phyloP scores from a whole-genome alignment of 1,140 invertebrate genomes.

The Tetraneura akinire region DNA sequence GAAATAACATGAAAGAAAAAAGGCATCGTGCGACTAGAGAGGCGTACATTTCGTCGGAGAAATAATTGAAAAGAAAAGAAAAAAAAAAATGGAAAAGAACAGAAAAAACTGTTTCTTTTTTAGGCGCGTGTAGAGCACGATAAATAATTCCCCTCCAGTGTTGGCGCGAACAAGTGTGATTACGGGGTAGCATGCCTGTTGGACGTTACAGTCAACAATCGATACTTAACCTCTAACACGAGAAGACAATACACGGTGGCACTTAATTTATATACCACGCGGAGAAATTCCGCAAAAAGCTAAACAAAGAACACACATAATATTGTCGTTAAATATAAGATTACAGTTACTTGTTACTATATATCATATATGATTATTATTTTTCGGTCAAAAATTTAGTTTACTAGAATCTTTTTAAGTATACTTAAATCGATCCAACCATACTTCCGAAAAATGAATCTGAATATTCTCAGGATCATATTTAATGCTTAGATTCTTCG shows the following conservation, averaged over 20 bases:
- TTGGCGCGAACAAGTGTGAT: constrained; percentile 41
- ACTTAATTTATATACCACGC: constrained; percentile 10
- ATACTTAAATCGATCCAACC: too few species aligned
- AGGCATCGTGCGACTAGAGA: constrained; percentile 18
- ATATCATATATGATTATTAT: too few species aligned
- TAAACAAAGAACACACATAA: neutral
- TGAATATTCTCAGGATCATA: too few species aligned
- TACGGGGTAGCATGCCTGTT: constrained; percentile 50
- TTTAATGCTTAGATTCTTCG: too few species aligned
- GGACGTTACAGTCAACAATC: constrained; percentile 50
- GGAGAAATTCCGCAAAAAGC: neutral
- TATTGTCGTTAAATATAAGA: too few species aligned
- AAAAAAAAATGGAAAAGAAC: neutral
- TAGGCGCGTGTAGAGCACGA: neutral
- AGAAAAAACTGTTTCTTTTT: constrained; percentile 23
- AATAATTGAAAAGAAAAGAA: constrained; percentile 48
- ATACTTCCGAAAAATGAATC: too few species aligned
- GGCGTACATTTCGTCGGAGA: constrained; percentile 29
- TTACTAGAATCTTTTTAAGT: too few species aligned
- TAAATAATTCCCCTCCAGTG: constrained; percentile 26
- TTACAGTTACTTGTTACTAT: too few species aligned
- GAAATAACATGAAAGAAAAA: constrained; percentile 10
- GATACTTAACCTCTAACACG: constrained; percentile 39
- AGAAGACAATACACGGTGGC: neutral
- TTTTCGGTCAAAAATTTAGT: too few species aligned